Base-by-base conservation (phyloP, 1,140 invertebrate genomes). In the Cataglyphis hispanica region DNA sequence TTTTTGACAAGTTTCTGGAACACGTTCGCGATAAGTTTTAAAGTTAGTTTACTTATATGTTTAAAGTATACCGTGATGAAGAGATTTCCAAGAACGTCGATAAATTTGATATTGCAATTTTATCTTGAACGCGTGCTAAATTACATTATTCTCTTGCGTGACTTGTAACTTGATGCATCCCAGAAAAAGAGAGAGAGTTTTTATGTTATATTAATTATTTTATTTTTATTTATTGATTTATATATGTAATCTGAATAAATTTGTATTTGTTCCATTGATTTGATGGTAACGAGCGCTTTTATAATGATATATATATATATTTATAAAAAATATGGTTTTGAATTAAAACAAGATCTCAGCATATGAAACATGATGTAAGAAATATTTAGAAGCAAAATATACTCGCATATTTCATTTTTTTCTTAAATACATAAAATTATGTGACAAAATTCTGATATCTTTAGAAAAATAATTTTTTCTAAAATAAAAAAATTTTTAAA, bases 301-400 rank as follows among this genome's bases (percentile, higher is more conserved):
- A 58, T 8, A 40, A 25, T 46, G 40, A 1, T 22, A 8, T 16
- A 31, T 46, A 4, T 19, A 22, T 13, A 4, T 40, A 22, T n/a
- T n/a, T n/a, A n/a, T 64, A 34, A 77, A 58, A 58, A 77, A 77
- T 19, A 19, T 1, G 10, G 27, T 19, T 63, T 43, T n/a, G 31
- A 66, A 34, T 64, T 19, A 43, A 25, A 19, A 64, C 22, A 64
- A 61, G 25, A 40, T 25, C 16, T 40, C 31, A 37, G 2, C 8
- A 25, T 22, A 22, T 60, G 19, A 56, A 67, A 67, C 11, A 11
- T 67, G 3, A 80, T 40, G 31, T 10, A 19, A 67, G 19, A 37
- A 19, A 46, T 43, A 43, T 43, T 6, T 19, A 31, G 25, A 27
- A 77, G 11, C 19, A n/a, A 63, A 63, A 46, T 3, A 27, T 3